Base-by-base conservation (phyloP, 2,797 vertebrate genomes). In the Tenualosa thibaudeaui region DNA sequence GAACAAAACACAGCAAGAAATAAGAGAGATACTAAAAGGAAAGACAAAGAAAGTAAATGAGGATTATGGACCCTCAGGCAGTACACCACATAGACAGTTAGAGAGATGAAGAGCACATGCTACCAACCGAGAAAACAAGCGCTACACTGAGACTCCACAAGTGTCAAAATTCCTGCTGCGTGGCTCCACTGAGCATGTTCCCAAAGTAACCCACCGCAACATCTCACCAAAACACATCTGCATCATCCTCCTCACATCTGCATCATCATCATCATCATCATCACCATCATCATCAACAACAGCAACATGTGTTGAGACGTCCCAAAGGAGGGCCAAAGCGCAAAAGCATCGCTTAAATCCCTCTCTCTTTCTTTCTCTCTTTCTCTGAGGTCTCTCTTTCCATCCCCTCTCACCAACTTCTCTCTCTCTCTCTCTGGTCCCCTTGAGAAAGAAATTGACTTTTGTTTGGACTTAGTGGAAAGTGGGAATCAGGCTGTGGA, bases 391-490 rank as follows among this genome's bases (percentile, higher is more conserved):
- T 75, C 68, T 2, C 31, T 43, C 68, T 75, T 13, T 75, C 68
- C 37, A 40, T 40, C 68, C 31, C 15, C 97, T 97, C 96, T 94
- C 95, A 8, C 93, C 26, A 26, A 31, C 31, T 31, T 46, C 71
- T 78, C 71, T 78, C 37, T 95, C 95, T 87, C 88, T 88, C 88
- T 89, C 84, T 85, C 86, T 86, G 88, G 88, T 91, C 92, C 93
- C 95, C 96, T 97, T 97, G 96, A 98, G 97, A 98, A 98, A 98
- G 98, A 99, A 98, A 98, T 99, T 99, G 98, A 99, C 98, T 99
- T 99, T 99, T 99, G 98, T 99, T 99, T 99, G 97, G 98, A 99
- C 98, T 98, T 99, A 97, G 98, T 99, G 98, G 98, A 98, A 99
- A 99, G 98, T 99, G 98, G 98, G 98, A 98, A 98, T 99, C 98